Conservation (phyloP, 1,140 invertebrate genomes). For the Apis dorsata region DNA sequence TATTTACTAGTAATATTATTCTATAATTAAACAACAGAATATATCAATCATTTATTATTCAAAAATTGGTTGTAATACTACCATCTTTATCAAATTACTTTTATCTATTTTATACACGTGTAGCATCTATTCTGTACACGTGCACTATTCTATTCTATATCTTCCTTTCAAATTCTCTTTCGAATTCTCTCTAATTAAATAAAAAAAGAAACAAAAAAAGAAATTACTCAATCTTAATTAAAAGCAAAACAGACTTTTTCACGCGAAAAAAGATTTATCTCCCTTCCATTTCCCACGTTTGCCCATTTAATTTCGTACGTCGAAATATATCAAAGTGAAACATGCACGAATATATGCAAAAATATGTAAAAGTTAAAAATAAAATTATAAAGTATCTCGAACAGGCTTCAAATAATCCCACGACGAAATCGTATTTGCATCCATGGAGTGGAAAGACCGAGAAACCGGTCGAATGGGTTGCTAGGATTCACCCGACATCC, state of each 20-base stretch:
- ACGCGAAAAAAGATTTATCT: not conserved
- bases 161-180: too few relatives aligned
- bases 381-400: not conserved
- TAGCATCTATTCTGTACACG: too few relatives aligned
- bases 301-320: not conserved
- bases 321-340: not conserved
- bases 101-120: too few relatives aligned
- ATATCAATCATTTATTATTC: too few relatives aligned
- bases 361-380: not conserved
- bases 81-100: too few relatives aligned
- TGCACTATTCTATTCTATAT: too few relatives aligned
- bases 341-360: not conserved
- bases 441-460: not conserved
- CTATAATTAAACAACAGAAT: too few relatives aligned
- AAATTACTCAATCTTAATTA: not conserved
- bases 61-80: too few relatives aligned
- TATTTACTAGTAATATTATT: too few relatives aligned
- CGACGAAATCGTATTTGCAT: slow-evolving; percentile 18
- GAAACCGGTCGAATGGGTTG: slow-evolving; percentile 11
- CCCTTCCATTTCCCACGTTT: not conserved
- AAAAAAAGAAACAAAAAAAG: not conserved
- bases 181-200: too few relatives aligned
- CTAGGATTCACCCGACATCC: not conserved
- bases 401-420: not conserved
- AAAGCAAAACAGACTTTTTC: not conserved